Base-by-base conservation (phyloP, 2,113 vertebrate species). In the Meriones unguiculatus region DNA sequence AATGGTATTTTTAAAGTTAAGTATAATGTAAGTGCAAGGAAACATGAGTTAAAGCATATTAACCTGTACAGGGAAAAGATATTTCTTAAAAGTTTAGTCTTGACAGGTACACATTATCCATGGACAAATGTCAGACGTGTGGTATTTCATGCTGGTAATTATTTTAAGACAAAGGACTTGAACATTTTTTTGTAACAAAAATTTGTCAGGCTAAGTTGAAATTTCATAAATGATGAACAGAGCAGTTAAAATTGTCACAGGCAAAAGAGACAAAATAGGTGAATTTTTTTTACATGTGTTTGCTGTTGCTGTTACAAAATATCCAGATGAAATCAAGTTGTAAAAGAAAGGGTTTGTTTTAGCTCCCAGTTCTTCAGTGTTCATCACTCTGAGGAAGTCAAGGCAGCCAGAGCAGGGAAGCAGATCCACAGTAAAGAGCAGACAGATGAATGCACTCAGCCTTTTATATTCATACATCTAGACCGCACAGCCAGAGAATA, bases 71-170 rank as follows among this genome's bases (percentile, higher is more conserved):
- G 72, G 72, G 15, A 90, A 59, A 92, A 94, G 75, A 87, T 75
- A 57, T 95, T 82, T 95, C 78, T 46, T 87, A 62, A 92, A 93
- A 65, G 41, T 95, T 46, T 17, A 64, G 25, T 91, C 41, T 76
- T 95, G 86, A 94, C 65, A 97, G 67, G 62, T 76, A 93, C 73
- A 90, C 1, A 89, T 93, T 95, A 86, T 62, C 57, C 2, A 87
- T 35, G 32, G 46, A 73, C 85, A 97, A 77, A 92, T 95, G 89
- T 91, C 91, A 97, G 73, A 46, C 54, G 76, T 75, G 78, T 91
- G 89, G 82, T 91, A 92, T 95, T 96, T 95, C 73, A 70, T 67
- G 67, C 59, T 93, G n/a, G 17, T 84, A 97, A 87, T 97, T 97
- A 84, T 89, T 90, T 92, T 89, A 52, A 89, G 62, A 97, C n/a